Base-by-base conservation (phyloP, 2,797 vertebrate genomes). In the Heterohyrax brucei region DNA sequence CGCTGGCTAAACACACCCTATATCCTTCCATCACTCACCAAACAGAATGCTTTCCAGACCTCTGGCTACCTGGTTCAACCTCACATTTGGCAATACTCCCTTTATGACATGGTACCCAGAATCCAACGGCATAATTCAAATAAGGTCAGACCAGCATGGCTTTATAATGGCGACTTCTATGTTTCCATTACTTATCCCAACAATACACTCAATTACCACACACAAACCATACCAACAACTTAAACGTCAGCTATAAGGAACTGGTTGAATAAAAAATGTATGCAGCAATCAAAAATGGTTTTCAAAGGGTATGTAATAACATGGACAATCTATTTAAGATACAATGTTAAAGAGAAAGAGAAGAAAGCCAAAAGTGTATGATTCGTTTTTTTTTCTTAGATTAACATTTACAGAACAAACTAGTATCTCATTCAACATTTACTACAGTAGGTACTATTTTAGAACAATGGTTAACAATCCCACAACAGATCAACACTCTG, bases 31-130 rank as follows among this genome's bases (percentile, higher is more conserved):
- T 90, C 39, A 0, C 1, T 46, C n/a, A 33, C 16, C 86, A 24
- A 66, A 76, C 80, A 48, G 48, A 91, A 46, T 39, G 75, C 61
- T n/a, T 78, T 16, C 83, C 70, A 39, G 82, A 82, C 48, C 66
- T 62, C 80, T 87, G 79, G 73, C 30, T 56, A 48, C 56, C 79
- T 22, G 39, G 28, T 24, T 62, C 62, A 19, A 44, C 46, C 66
- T 75, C 64, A 62, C 22, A 30, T 16, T 48, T 2, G 39, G 50
- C 26, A 39, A 68, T 24, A 30, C 56, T 79, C 53, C 62, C 0
- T 0, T 5, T 24, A 91, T 89, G 48, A 79, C 33, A 18, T 2
- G 3, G 61, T 26, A 70, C 64, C 75, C n/a, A 87, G 53, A 91
- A 79, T 24, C 50, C 62, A 39, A 64, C 18, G 39, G 53, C 48